A percentile compares a stretch with the other conserved stretches of the same genome.
Evolutionary conservation across 2,888 invertebrate genomes (phyloP).

Genomic region (Uropetala carovei): DNA sequence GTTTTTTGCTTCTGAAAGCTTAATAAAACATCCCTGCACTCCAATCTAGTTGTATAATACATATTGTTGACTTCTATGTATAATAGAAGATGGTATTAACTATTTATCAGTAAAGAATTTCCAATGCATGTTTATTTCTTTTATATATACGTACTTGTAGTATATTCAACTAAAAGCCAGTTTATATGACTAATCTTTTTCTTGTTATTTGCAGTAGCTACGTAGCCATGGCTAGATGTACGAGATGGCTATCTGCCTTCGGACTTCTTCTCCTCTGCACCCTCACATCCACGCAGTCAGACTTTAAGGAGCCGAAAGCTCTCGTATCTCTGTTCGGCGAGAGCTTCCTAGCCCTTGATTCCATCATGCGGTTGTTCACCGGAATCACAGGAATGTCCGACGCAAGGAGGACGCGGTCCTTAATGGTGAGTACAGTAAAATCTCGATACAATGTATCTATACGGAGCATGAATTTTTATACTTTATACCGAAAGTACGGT

Average conservation of each 20-base stretch:
- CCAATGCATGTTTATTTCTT: no score
- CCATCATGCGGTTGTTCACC: background rate
- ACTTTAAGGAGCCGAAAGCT: background rate
- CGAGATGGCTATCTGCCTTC: background rate
- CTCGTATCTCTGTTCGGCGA: slow-evolving; percentile 24
- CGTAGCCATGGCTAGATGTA: slow-evolving; percentile 5
- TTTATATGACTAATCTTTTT: background rate
- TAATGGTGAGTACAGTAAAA: slow-evolving; percentile 27
- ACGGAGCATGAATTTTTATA: no score
- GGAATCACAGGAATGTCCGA: background rate
- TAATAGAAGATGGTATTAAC: no score
- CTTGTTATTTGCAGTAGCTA: background rate
- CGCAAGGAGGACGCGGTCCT: background rate
- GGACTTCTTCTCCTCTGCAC: slow-evolving; percentile 1
- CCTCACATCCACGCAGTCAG: background rate
- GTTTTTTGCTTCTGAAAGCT: no score
- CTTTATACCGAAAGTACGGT: no score
- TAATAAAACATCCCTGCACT: no score
- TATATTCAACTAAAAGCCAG: background rate
- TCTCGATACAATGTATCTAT: no score
- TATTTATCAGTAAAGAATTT: no score
- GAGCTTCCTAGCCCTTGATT: slow-evolving; percentile 3
- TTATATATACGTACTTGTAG: no score
- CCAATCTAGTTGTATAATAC: no score
- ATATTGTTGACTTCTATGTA: no score